Evolutionary conservation across 30 jellyfish, hydroid and myxozoan species (phyloP).

Genomic region (Thelohanellus kitauei): DNA sequence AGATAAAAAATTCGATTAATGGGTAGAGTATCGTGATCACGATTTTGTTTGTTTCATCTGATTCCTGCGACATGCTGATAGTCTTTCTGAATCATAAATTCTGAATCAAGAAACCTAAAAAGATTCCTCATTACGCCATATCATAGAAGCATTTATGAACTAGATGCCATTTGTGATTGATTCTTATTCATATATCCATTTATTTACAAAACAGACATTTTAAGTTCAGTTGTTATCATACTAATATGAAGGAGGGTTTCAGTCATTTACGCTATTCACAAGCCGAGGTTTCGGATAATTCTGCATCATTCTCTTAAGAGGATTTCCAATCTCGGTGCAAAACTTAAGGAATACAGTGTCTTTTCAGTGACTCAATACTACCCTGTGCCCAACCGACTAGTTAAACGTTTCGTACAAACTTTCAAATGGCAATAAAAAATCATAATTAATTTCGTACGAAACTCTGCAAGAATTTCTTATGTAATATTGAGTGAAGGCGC

Average conservation of each 20-base stretch:
- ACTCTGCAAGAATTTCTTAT: constrained; percentile 8
- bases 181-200: constrained; percentile 8
- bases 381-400: no score
- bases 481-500: neutral
- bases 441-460: constrained; percentile 1
- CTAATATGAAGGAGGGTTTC: constrained; percentile 3
- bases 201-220: neutral
- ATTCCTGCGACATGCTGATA: no score
- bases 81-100: no score
- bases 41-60: no score
- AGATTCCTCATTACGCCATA: no score
- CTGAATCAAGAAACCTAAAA: no score
- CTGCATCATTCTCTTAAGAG: constrained; percentile 2
- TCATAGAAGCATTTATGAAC: neutral
- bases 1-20: no score
- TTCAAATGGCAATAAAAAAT: constrained; percentile 1
- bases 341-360: neutral
- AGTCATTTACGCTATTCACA: constrained; percentile 7
- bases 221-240: neutral
- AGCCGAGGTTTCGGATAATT: constrained; percentile 5
- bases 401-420: constrained; percentile 1
- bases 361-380: constrained; percentile 2
- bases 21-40: no score
- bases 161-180: neutral
- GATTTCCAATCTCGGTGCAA: constrained; percentile 7